These are phyloP conservation scores for Leptopterna dolabrata DNA, from an alignment of 2,888 invertebrate species.

Conservation along the genomic window DNA sequence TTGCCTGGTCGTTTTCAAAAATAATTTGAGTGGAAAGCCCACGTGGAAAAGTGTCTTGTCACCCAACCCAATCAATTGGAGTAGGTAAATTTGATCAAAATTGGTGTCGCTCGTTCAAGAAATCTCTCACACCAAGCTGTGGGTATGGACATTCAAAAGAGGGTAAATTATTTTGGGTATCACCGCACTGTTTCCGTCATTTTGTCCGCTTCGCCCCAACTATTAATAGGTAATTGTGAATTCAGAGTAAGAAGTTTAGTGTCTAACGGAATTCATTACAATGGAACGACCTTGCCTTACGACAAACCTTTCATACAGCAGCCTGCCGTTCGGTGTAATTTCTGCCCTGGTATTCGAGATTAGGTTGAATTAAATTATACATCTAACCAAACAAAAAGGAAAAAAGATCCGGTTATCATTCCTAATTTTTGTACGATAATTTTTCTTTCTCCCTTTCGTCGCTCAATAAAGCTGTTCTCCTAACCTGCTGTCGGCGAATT, in stretches of 20 bases:
- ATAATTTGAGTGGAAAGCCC: not conserved
- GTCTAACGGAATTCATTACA: no score
- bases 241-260: no score
- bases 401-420: not conserved
- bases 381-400: no score
- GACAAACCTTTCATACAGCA: no score
- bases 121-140: not conserved
- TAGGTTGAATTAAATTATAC: no score
- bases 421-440: not conserved
- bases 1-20: not conserved
- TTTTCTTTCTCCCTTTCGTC: not conserved
- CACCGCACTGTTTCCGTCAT: no score
- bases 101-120: not conserved
- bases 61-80: not conserved
- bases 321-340: no score
- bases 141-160: not conserved
- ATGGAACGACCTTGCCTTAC: no score
- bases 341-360: no score
- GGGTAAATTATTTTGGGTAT: not conserved
- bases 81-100: not conserved
- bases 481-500: slow-evolving; percentile 11
- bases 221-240: no score
- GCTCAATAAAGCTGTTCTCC: slow-evolving; percentile 27
- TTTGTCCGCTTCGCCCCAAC: no score
- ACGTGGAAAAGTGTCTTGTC: not conserved